A percentile compares a stretch with the other conserved stretches of the same genome.
Conservation (phyloP, 2,797 vertebrate genomes). For the Muscicapa striata region DNA sequence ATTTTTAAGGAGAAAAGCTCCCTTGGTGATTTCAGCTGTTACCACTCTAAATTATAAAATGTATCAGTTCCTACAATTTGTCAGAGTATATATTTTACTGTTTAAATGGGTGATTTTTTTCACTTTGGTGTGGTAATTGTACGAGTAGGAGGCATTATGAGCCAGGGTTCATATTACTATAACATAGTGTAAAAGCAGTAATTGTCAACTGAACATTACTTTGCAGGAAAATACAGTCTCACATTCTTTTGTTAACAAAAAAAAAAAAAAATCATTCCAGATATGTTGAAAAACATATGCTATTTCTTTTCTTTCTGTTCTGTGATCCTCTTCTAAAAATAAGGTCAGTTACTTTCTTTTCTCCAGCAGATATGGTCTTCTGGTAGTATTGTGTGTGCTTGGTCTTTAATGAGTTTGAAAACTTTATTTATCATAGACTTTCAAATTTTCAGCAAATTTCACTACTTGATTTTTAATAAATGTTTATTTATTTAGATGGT, state of each 20-base stretch:
- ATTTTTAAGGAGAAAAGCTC: conserved; percentile 18
- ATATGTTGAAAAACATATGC: background rate
- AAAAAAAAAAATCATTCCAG: conserved; percentile 48
- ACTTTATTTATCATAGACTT: background rate
- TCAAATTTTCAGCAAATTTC: background rate
- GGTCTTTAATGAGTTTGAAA: background rate
- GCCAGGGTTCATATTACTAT: conserved; percentile 15
- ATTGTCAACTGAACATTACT: conserved; percentile 43
- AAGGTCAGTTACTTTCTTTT: background rate
- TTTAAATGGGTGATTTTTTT: conserved; percentile 25
- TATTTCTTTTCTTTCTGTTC: background rate
- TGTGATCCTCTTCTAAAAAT: background rate
- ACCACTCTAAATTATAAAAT: conserved; percentile 46
- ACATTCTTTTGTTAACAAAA: conserved; percentile 46
- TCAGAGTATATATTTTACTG: conserved; percentile 6
- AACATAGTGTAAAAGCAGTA: conserved; percentile 28
- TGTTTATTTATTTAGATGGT: background rate
- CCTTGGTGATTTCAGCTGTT: conserved; percentile 11
- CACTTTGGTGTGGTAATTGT: conserved; percentile 34
- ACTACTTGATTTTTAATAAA: background rate
- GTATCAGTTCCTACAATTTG: conserved; percentile 30
- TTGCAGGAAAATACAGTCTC: conserved; percentile 26
- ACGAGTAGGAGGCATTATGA: conserved; percentile 35
- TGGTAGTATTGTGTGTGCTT: background rate
- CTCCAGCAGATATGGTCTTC: background rate